Evolutionary conservation across 2,113 vertebrate species (phyloP).

Genomic region (Etia nguti): DNA sequence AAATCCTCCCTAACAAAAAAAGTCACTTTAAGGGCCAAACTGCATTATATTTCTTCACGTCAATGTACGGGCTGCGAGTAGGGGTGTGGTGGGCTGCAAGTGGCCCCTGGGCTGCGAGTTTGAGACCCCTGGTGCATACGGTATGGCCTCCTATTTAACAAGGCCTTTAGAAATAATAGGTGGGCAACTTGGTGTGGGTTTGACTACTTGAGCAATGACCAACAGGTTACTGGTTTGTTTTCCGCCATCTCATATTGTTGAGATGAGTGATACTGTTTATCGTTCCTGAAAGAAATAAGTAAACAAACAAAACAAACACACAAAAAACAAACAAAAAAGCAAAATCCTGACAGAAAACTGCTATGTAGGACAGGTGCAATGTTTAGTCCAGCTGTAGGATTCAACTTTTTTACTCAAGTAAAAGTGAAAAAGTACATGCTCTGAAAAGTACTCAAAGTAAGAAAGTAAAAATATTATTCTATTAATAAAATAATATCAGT

Average conservation of each 20-base stretch:
- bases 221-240: background rate
- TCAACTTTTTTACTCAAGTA: background rate
- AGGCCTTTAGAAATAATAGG: background rate
- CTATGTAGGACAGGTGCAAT: no score
- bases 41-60: background rate
- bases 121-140: background rate
- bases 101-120: background rate
- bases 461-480: accelerated
- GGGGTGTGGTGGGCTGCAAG: accelerated
- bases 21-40: background rate
- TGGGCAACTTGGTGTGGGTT: background rate
- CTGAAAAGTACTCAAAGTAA: background rate
- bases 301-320: background rate
- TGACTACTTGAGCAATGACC: background rate
- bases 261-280: background rate
- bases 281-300: background rate
- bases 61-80: background rate
- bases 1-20: background rate
- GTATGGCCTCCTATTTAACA: accelerated
- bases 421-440: background rate
- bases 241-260: background rate
- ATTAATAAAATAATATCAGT: background rate
- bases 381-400: background rate
- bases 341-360: background rate
- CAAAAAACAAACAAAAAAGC: background rate